phyloP scores from a whole-genome alignment of 2,888 invertebrate species.

The Lampropteryx suffumata region DNA sequence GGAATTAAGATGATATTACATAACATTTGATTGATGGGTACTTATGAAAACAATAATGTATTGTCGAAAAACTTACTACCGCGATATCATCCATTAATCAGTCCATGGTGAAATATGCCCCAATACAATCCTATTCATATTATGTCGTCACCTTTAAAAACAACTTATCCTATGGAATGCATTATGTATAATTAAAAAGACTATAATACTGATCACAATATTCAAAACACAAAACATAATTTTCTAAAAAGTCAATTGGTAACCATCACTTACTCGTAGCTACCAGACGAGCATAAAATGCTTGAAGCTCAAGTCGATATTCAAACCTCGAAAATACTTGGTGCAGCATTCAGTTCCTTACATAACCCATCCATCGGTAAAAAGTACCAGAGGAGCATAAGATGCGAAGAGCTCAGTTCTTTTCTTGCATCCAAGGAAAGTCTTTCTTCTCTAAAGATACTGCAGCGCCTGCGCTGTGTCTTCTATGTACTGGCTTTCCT shows the following conservation, averaged over 20 bases:
- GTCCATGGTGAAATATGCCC: background rate
- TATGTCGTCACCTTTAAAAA: slow-evolving; percentile 54
- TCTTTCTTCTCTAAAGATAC: slow-evolving; percentile 67
- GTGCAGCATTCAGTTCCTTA: slow-evolving; percentile 5
- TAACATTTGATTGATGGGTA: no score
- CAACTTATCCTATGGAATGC: slow-evolving; percentile 48
- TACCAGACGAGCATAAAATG: slow-evolving; percentile 22
- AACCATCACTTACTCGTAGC: background rate
- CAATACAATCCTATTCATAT: slow-evolving; percentile 32
- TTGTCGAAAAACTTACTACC: no score
- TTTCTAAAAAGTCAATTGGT: slow-evolving; percentile 36
- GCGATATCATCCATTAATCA: no score
- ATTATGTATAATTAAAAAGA: slow-evolving; percentile 31
- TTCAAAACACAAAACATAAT: slow-evolving; percentile 37
- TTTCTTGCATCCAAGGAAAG: slow-evolving; percentile 55
- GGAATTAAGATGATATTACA: no score
- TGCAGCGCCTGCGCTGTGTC: slow-evolving; percentile 70
- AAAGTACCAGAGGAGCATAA: slow-evolving; percentile 45
- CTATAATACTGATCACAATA: slow-evolving; percentile 70
- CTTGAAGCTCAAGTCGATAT: slow-evolving; percentile 12
- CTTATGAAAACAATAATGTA: no score
- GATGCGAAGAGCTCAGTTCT: slow-evolving; percentile 33
- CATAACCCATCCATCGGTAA: slow-evolving; percentile 10
- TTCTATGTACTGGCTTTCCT: slow-evolving; percentile 61
- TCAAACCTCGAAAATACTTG: background rate